Evolutionary conservation across 1,140 invertebrate genomes (phyloP).

Genomic region (Micrasema minimum): DNA sequence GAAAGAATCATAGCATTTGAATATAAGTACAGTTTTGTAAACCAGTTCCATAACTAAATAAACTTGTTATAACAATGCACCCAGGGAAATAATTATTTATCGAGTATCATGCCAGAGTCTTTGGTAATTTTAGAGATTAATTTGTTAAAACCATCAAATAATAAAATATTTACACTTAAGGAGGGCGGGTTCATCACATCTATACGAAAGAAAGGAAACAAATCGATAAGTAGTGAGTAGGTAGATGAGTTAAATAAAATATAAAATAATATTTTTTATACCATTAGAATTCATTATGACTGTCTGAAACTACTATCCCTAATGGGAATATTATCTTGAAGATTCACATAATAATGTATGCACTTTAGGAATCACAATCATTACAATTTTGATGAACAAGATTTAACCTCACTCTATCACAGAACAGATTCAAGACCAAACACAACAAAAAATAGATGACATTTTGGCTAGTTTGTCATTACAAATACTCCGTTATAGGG

Average conservation of each 20-base stretch:
- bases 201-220: conserved; percentile 22
- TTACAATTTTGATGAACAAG: not conserved
- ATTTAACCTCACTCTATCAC: conserved; percentile 32
- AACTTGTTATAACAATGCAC: no score
- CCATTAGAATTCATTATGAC: conserved; percentile 21
- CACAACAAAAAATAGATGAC: conserved; percentile 42
- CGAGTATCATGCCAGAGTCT: no score
- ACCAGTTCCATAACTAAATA: no score
- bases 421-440: conserved; percentile 15
- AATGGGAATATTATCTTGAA: conserved; percentile 8
- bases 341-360: conserved; percentile 17
- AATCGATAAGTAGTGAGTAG: conserved; percentile 28
- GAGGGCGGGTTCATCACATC: not conserved
- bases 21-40: no score
- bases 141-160: no score
- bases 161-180: no score
- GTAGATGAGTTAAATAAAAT: conserved; percentile 4
- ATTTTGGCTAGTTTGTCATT: conserved; percentile 22
- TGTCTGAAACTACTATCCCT: conserved; percentile 10
- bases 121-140: no score
- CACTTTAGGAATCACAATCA: not conserved
- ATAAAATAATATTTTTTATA: conserved; percentile 28
- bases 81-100: no score
- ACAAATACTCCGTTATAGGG: not conserved
- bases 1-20: no score